Evolutionary conservation across 1,140 invertebrate genomes (phyloP), one percentile per base, ranked within the genome.

Genomic region (Drosophila oshimai): DNA sequence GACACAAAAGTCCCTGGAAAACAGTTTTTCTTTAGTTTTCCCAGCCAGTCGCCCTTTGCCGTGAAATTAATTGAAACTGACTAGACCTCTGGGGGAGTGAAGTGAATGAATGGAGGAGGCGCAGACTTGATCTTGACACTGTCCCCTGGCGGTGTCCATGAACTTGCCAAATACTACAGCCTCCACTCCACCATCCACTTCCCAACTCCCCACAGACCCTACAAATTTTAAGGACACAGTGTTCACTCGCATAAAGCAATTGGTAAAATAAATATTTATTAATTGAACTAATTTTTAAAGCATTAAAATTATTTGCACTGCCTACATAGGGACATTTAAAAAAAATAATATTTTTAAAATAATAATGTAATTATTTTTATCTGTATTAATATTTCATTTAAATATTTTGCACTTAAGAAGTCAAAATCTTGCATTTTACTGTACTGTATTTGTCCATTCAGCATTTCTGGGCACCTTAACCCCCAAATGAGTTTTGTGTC

Each of bases 1-100:
- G 81, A 86, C 76, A 76, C 77, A 86, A 87, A 87, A 84, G 80
- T 86, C 75, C 79, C 83, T 37, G 61, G 71, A 86, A 86, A 86
- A 80, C 76, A 47, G 76, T 87, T 87, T 84, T 86, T 60, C 61
- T 68, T 86, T 81, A 36, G 73, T 51, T 36, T 22, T 17, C 20
- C 51, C 57, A 51, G 60, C 49, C 39, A 22, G 39, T 49, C 24
- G 42, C 33, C 51, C 42, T 68, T 29, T 26, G 29, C 50, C 49
- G 28, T 62, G 79, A 74, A 88, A 81, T 87, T 87, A 87, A 87
- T 87, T 88, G 83, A 87, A 87, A 87, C 68, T 64, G 77, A 81
- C 77, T 87, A 68, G 76, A 67, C 61, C 58, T 60, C 29, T 49
- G 29, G 26, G 72, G 34, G 15, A 13, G 20, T n/a, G 26, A n/a